A percentile compares a stretch with the other conserved stretches of the same genome.
Evolutionary conservation across 30 jellyfish, hydroid and myxozoan genomes (phyloP).

Genomic region (Turritopsis rubra): DNA sequence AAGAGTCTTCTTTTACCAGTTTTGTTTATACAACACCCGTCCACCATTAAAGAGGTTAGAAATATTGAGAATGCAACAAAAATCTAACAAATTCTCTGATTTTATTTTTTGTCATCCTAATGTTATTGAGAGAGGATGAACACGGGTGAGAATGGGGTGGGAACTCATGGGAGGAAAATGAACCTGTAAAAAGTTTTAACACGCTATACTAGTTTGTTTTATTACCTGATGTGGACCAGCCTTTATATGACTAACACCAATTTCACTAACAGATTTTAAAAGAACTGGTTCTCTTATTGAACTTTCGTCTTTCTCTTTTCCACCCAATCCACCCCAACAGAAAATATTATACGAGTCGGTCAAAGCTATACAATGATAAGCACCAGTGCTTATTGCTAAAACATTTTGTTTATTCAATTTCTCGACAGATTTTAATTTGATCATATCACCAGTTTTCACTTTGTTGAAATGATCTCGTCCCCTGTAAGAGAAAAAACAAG

Average conservation of each 20-base stretch:
- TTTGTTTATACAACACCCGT: too few species aligned
- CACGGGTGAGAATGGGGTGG: too few species aligned
- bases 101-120: too few species aligned
- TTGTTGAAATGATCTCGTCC: conserved; percentile 37
- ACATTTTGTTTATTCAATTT: conserved; percentile 31
- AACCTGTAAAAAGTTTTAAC: neutral
- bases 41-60: too few species aligned
- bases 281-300: conserved; percentile 32
- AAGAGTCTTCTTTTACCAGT: too few species aligned
- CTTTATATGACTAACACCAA: conserved; percentile 23
- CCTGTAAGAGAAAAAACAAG: conserved; percentile 17
- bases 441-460: neutral
- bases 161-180: too few species aligned
- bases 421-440: conserved; percentile 27
- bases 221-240: conserved; percentile 90
- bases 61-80: too few species aligned
- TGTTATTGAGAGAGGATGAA: too few species aligned
- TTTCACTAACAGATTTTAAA: conserved; percentile 23
- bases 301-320: conserved; percentile 42
- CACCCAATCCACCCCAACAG: conserved; percentile 50
- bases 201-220: neutral
- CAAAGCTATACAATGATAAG: conserved; percentile 35
- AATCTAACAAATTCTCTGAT: too few species aligned
- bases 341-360: conserved; percentile 29
- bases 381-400: conserved; percentile 31